A percentile compares a stretch with the other conserved stretches of the same genome.
These are phyloP conservation scores for Rhinella marina DNA, from an alignment of 2,797 vertebrate genomes.

Conservation along the genomic window DNA sequence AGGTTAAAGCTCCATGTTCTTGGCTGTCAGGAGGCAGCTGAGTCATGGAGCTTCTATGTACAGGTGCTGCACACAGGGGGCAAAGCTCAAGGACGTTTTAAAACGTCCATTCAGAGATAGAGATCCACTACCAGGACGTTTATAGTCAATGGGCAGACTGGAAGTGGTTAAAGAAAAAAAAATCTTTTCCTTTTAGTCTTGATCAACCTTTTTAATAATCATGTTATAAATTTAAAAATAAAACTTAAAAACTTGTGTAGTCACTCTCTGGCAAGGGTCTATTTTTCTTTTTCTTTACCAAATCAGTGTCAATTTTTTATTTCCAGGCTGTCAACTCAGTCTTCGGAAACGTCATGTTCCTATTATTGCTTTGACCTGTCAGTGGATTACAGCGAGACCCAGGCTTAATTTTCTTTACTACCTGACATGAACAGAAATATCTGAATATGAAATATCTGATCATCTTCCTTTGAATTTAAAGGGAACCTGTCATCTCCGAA, in stretches of 20 bases:
- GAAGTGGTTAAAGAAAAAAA: neutral
- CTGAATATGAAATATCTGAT: neutral
- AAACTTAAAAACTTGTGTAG: neutral
- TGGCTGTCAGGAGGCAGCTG: too few relatives aligned
- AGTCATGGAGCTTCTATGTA: too few relatives aligned
- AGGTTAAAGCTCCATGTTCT: too few relatives aligned
- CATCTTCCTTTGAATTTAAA: conserved; percentile 19
- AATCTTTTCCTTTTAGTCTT: neutral
- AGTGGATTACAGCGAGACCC: conserved; percentile 20
- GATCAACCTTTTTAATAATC: neutral
- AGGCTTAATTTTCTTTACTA: conserved; percentile 1
- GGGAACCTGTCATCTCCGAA: too few relatives aligned
- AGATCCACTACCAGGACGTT: too few relatives aligned
- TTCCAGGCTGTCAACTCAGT: conserved; percentile 10
- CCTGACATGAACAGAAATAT: conserved; percentile 15
- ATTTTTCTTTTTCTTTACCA: neutral
- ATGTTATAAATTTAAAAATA: neutral
- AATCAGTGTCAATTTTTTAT: conserved; percentile 27
- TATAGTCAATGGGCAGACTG: too few relatives aligned
- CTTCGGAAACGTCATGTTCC: conserved; percentile 30
- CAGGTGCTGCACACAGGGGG: too few relatives aligned
- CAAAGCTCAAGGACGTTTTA: too few relatives aligned
- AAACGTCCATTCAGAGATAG: too few relatives aligned
- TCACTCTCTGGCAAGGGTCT: neutral
- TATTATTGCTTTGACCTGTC: conserved; percentile 47